A percentile compares a stretch with the other conserved stretches of the same genome.
These are phyloP conservation scores for Neosilurus hyrtlii DNA, from an alignment of 2,797 vertebrate species.

Conservation along the genomic window DNA sequence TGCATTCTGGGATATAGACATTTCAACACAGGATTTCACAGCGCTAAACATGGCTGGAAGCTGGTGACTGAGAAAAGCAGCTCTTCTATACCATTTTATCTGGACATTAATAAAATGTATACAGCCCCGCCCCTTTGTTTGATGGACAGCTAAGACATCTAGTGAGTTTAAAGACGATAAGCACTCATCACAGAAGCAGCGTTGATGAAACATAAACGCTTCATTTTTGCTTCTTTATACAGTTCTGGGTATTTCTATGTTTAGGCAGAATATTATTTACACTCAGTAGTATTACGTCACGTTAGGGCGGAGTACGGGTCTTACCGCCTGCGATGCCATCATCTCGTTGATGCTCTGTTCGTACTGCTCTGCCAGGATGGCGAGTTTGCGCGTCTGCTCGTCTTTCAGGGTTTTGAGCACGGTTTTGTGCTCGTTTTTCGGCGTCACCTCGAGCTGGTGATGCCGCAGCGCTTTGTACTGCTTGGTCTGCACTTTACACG, in stretches of 20 bases:
- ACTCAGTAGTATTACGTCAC: too few relatives aligned
- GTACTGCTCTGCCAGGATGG: constrained; percentile 89
- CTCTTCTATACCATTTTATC: background rate
- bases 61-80: background rate
- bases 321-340: constrained; percentile 98
- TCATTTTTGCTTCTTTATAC: too few relatives aligned
- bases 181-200: background rate
- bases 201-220: background rate
- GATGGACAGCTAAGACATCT: background rate
- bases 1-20: background rate
- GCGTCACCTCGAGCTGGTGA: constrained; percentile 98
- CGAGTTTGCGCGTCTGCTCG: constrained; percentile 91
- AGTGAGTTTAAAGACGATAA: background rate
- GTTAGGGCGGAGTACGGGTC: constrained; percentile 39
- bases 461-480: constrained; percentile 99
- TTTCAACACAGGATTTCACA: background rate
- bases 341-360: constrained; percentile 99
- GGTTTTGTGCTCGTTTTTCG: constrained; percentile 97
- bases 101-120: background rate
- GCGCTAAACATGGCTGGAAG: background rate
- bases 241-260: too few relatives aligned
- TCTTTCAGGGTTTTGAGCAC: constrained; percentile 96
- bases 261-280: background rate
- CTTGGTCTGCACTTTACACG: constrained; percentile 99
- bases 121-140: background rate